A percentile compares a stretch with the other conserved stretches of the same genome.
Conservation (phyloP, 1,140 invertebrate genomes). For the Lucilia sericata region DNA sequence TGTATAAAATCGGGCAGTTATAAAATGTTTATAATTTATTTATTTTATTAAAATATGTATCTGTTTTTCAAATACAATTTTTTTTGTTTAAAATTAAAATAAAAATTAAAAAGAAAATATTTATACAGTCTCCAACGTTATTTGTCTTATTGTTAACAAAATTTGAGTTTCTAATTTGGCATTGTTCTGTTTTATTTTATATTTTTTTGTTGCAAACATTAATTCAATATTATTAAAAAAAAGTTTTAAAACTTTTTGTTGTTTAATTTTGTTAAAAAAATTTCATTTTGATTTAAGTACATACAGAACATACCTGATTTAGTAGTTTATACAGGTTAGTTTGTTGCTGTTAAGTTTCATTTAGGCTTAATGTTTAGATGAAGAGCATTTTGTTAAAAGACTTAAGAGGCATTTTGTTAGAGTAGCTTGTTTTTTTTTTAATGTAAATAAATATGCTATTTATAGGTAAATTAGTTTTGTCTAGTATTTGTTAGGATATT, state of each 20-base stretch:
- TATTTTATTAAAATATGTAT: conserved; percentile 13
- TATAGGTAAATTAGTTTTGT: not conserved
- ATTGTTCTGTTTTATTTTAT: not conserved
- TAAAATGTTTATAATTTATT: not conserved
- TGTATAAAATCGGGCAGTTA: not conserved
- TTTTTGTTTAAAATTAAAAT: not conserved
- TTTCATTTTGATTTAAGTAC: not conserved
- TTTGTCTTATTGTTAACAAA: conserved; percentile 42
- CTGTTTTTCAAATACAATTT: not conserved
- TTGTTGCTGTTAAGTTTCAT: not conserved
- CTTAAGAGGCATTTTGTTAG: not conserved
- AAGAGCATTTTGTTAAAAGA: not conserved
- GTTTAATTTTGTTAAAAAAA: not conserved
- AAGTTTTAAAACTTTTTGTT: too few relatives aligned
- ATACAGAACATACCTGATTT: conserved; percentile 12
- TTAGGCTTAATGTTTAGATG: conserved; percentile 14
- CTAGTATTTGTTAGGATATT: conserved; percentile 10
- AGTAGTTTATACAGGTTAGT: not conserved
- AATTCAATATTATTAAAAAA: too few relatives aligned
- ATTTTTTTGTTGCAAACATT: too few relatives aligned
- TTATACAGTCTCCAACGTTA: conserved; percentile 42
- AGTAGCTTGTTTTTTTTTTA: not conserved
- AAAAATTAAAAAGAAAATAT: conserved; percentile 10
- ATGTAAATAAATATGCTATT: not conserved
- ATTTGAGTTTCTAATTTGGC: conserved; percentile 34